These are phyloP conservation scores for Lithobates sylvaticus DNA, from an alignment of 2,797 vertebrate genomes.

Conservation along the genomic window DNA sequence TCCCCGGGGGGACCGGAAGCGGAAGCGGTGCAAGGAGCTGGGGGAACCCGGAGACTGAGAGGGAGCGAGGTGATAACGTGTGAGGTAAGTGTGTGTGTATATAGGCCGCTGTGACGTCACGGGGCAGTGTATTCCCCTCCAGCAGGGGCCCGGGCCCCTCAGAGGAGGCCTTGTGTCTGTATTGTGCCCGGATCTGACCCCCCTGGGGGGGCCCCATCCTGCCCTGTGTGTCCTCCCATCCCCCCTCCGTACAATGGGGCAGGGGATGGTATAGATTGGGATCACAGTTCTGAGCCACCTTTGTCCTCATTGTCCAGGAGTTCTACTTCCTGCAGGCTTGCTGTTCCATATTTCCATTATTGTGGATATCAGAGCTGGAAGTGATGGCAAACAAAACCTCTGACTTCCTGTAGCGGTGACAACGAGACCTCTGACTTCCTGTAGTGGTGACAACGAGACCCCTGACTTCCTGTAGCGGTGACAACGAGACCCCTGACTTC, in stretches of 20 bases:
- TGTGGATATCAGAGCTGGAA: not conserved
- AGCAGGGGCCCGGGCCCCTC: not conserved
- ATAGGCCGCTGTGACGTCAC: not conserved
- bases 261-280: not conserved
- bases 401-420: no score
- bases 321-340: not conserved
- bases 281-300: not conserved
- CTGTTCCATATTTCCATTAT: not conserved
- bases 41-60: conserved; percentile 54
- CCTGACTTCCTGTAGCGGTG: no score
- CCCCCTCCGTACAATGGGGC: not conserved
- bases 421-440: no score
- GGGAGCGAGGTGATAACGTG: conserved; percentile 59
- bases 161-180: not conserved
- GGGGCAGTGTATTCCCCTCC: not conserved
- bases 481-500: no score
- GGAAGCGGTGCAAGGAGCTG: conserved; percentile 53
- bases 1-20: conserved; percentile 58
- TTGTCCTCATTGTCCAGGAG: no score
- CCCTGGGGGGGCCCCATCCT: not conserved
- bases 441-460: no score
- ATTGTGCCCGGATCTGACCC: not conserved
- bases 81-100: conserved; percentile 33
- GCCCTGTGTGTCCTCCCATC: not conserved
- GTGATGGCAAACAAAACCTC: not conserved